phyloP scores from a whole-genome alignment of 2,888 invertebrate genomes.

The Chrysotoxum bicinctum region DNA sequence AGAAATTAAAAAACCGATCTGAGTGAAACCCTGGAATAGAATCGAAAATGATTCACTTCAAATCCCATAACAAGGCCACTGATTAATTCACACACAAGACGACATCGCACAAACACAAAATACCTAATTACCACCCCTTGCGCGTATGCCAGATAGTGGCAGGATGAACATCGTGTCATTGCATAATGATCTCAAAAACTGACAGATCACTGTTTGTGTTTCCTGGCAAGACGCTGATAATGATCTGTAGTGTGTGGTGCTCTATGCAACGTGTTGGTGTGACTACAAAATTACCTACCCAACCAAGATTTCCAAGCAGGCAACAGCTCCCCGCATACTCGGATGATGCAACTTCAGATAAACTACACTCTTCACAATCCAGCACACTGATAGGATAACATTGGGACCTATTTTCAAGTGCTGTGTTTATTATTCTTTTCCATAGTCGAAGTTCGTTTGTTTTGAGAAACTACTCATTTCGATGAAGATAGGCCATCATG shows the following conservation, averaged over 20 bases:
- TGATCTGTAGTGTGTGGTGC: slow-evolving; percentile 37
- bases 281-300: slow-evolving; percentile 61
- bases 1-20: neutral
- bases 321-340: neutral
- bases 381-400: neutral
- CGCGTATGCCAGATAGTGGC: slow-evolving; percentile 7
- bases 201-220: slow-evolving; percentile 68
- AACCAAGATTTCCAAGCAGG: slow-evolving; percentile 17
- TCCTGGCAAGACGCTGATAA: slow-evolving; percentile 60
- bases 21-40: neutral
- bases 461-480: slow-evolving; percentile 57
- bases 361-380: neutral
- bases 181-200: slow-evolving; percentile 68
- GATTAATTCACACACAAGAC: neutral
- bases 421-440: slow-evolving; percentile 57
- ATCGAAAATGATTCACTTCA: neutral
- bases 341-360: slow-evolving; percentile 54
- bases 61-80: neutral
- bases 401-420: slow-evolving; percentile 57
- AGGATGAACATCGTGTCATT: slow-evolving; percentile 60
- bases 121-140: slow-evolving; percentile 49
- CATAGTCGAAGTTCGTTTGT: slow-evolving; percentile 47
- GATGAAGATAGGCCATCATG: slow-evolving; percentile 23
- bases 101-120: slow-evolving; percentile 5
- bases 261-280: slow-evolving; percentile 15